Conservation (phyloP, 2,888 invertebrate species). For the Lasioglossum leucozonium region DNA sequence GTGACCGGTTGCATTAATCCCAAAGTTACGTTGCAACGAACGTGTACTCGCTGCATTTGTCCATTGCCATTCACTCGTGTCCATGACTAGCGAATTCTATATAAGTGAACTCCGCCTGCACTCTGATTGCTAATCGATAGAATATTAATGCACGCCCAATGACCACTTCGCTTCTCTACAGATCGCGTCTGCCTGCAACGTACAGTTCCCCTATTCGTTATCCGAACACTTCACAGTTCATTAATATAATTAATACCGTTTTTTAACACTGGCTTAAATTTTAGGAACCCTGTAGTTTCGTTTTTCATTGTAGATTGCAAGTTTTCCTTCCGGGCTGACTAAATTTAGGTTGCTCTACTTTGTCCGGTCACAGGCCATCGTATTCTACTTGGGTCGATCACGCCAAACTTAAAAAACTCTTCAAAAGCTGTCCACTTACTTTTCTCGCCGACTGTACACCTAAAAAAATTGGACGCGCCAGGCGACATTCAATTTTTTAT, state of each 20-base stretch:
- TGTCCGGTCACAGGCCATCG: too few species aligned
- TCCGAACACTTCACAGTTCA: neutral
- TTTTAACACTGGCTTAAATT: neutral
- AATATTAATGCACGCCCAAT: neutral
- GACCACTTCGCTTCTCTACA: neutral
- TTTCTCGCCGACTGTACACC: too few species aligned
- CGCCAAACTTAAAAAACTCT: too few species aligned
- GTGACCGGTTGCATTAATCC: conserved; percentile 11
- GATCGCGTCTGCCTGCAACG: neutral
- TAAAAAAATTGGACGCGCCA: neutral
- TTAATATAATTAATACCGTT: neutral
- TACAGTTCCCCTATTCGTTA: neutral
- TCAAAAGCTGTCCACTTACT: too few species aligned
- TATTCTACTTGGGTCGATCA: too few species aligned
- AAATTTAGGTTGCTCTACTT: too few species aligned
- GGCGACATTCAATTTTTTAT: neutral
- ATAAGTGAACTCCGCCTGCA: neutral
- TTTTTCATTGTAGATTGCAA: too few species aligned
- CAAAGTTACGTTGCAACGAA: neutral
- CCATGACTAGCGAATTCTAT: neutral
- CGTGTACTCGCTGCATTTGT: neutral
- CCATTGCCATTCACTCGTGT: neutral
- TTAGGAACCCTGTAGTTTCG: too few species aligned
- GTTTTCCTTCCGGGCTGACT: too few species aligned
- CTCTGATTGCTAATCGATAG: neutral